Evolutionary conservation across 1,140 invertebrate genomes (phyloP).

Genomic region (Condylostylus longicornis): DNA sequence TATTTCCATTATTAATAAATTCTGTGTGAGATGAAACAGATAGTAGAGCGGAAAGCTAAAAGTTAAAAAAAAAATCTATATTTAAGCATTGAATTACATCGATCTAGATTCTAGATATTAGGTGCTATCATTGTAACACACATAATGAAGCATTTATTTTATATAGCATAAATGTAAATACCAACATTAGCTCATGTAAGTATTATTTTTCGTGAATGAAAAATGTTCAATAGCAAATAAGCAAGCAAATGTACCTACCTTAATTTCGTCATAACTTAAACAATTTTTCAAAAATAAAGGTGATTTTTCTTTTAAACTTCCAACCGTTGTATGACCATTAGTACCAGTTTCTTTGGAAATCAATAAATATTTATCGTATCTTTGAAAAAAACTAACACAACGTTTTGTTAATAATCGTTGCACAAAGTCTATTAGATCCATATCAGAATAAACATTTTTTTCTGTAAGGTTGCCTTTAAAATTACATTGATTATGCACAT

Average conservation of each 20-base stretch:
- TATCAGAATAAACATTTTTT: no score
- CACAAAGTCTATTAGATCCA: conserved; percentile 33
- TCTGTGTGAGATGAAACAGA: conserved; percentile 42
- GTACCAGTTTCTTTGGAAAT: conserved; percentile 29
- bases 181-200: not conserved
- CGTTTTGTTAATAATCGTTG: conserved; percentile 37
- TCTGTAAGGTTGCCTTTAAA: no score
- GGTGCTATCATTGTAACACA: no score
- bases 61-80: not conserved
- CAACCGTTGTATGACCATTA: conserved; percentile 37
- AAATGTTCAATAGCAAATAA: no score
- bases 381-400: conserved; percentile 34
- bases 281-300: conserved; percentile 36
- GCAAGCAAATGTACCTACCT: no score
- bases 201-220: not conserved
- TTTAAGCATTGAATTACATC: no score
- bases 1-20: conserved; percentile 46
- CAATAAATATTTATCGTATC: conserved; percentile 31
- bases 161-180: not conserved
- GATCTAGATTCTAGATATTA: no score
- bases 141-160: no score
- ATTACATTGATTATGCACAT: no score
- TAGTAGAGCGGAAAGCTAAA: conserved; percentile 39
- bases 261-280: conserved; percentile 44
- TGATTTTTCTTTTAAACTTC: conserved; percentile 21